phyloP scores from a whole-genome alignment of 2,888 invertebrate species.

The Seladonia tumulorum region DNA sequence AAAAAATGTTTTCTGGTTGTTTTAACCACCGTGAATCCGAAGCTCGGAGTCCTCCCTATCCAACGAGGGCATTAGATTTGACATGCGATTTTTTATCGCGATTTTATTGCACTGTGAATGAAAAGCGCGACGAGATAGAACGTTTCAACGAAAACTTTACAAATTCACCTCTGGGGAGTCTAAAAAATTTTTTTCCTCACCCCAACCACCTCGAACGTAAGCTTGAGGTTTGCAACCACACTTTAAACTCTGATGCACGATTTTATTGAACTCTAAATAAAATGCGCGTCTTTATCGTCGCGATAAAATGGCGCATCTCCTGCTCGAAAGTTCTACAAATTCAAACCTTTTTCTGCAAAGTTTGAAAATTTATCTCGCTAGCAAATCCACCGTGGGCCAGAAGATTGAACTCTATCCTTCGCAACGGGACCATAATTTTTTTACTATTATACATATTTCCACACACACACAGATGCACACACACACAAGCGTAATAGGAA shows the following conservation, averaged over 20 bases:
- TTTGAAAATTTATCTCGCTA: neutral
- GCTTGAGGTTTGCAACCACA: neutral
- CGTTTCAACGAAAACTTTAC: neutral
- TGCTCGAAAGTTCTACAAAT: neutral
- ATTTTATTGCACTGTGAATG: neutral
- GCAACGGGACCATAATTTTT: neutral
- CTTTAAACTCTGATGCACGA: neutral
- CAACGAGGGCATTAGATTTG: neutral
- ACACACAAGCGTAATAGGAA: no score
- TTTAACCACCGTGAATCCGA: neutral
- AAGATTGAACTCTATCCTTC: neutral
- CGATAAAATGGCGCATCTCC: neutral
- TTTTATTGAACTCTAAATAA: neutral
- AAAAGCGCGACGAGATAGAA: no score
- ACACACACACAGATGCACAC: no score
- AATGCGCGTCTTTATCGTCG: neutral
- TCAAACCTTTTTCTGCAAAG: neutral
- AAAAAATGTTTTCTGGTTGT: neutral
- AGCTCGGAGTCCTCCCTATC: neutral
- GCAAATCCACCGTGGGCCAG: neutral
- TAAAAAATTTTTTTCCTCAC: neutral
- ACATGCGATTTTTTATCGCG: neutral
- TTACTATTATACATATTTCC: neutral
- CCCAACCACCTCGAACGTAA: neutral
- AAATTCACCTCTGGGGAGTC: neutral